Evolutionary conservation across 2,113 vertebrate species (phyloP).

Genomic region (Isurus oxyrinchus): DNA sequence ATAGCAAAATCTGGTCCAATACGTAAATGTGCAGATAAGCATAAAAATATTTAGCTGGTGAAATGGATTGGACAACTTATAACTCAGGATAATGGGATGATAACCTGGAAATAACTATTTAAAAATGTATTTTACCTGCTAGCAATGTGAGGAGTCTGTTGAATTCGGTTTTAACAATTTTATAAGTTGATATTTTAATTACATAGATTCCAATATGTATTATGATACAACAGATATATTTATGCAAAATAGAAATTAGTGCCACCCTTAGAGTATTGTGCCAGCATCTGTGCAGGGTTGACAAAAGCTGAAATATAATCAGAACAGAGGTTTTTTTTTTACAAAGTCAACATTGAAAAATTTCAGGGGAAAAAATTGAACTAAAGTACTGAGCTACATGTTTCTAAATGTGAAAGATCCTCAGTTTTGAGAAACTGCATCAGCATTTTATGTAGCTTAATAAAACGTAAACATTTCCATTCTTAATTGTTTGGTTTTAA

Average conservation of each 20-base stretch:
- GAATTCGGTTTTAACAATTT: neutral
- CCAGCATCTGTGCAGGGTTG: too few relatives aligned
- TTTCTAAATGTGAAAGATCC: neutral
- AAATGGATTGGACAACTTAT: neutral
- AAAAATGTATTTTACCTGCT: neutral
- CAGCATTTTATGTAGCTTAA: neutral
- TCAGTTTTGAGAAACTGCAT: neutral
- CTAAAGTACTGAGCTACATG: neutral
- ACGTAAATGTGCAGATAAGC: neutral
- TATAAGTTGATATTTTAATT: neutral
- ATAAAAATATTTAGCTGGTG: neutral
- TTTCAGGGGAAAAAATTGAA: neutral
- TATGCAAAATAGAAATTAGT: neutral
- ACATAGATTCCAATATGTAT: neutral
- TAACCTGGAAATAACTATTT: neutral
- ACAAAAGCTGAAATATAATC: neutral
- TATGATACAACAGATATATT: neutral
- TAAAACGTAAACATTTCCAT: neutral
- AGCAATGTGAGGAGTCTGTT: neutral
- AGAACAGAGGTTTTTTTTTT: neutral
- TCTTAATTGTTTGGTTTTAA: neutral
- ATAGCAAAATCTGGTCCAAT: neutral
- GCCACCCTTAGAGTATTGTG: neutral
- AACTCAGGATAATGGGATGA: neutral
- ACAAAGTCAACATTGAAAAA: neutral